phyloP scores from a whole-genome alignment of 2,113 vertebrate species.

The Myiozetetes cayanensis region DNA sequence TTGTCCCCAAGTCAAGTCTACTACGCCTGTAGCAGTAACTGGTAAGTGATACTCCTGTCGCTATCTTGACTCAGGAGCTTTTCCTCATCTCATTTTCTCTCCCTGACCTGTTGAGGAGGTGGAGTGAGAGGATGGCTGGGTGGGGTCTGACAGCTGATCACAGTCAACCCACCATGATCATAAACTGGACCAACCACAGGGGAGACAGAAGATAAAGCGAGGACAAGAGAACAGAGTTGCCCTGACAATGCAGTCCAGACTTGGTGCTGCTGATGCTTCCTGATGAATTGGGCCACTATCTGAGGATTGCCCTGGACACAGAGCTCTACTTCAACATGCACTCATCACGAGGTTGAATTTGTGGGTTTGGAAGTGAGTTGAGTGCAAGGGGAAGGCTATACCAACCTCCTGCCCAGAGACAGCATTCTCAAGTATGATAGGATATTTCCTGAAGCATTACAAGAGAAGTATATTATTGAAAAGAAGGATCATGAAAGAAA shows the following conservation, averaged over 20 bases:
- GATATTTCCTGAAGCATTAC: not conserved
- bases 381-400: not conserved
- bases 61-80: not conserved
- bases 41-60: not conserved
- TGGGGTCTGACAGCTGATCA: not conserved
- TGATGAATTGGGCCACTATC: not conserved
- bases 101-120: not conserved
- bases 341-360: not conserved
- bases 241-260: not conserved
- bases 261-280: not conserved
- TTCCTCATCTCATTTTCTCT: not conserved
- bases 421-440: not conserved
- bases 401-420: not conserved
- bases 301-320: not conserved
- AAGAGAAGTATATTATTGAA: not conserved
- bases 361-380: not conserved
- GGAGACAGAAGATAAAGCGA: not conserved
- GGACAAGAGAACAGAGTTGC: not conserved
- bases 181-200: not conserved
- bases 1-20: not conserved
- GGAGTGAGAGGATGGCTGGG: not conserved
- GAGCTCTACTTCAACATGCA: not conserved
- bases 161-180: not conserved
- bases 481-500: not conserved
- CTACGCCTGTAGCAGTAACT: not conserved